Conservation (phyloP, 2,113 vertebrate genomes). For the Triplophysa siluroides region DNA sequence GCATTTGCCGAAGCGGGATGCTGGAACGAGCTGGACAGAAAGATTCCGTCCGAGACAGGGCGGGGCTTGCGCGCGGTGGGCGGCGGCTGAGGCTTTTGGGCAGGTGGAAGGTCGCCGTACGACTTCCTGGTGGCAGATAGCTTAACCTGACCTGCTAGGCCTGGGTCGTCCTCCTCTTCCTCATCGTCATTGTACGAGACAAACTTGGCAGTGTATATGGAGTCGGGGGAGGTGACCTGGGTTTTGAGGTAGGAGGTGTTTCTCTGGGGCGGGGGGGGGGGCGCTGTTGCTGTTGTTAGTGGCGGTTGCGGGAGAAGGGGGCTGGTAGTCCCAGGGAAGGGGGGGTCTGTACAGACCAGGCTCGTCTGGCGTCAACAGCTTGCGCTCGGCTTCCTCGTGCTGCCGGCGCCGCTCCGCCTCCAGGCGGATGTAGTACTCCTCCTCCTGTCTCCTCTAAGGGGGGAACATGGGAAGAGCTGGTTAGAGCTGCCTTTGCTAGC, state of each 20-base stretch:
- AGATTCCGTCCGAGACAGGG: slow-evolving; percentile 89
- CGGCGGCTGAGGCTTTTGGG: slow-evolving; percentile 72
- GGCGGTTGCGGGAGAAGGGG: slow-evolving; percentile 67
- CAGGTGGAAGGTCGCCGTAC: slow-evolving; percentile 86
- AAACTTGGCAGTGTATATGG: slow-evolving; percentile 98
- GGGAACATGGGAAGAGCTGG: slow-evolving; percentile 69
- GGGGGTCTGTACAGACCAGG: slow-evolving; percentile 97
- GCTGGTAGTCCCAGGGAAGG: slow-evolving; percentile 93
- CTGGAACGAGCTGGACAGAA: slow-evolving; percentile 91
- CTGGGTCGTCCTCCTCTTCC: slow-evolving; percentile 76
- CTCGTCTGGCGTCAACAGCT: slow-evolving; percentile 92
- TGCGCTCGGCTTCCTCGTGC: slow-evolving; percentile 91
- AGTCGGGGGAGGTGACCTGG: slow-evolving; percentile 94
- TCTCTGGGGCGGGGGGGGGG: slow-evolving; percentile 96
- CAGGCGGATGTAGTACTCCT: slow-evolving; percentile 96
- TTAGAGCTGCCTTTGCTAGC: slow-evolving; percentile 64
- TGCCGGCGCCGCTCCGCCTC: slow-evolving; percentile 95
- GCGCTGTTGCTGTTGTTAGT: slow-evolving; percentile 73
- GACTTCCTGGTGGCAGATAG: slow-evolving; percentile 85
- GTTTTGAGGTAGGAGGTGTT: slow-evolving; percentile 99
- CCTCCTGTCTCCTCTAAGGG: slow-evolving; percentile 95
- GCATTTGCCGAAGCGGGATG: slow-evolving; percentile 86
- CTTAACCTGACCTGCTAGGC: slow-evolving; percentile 95
- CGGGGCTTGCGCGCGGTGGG: slow-evolving; percentile 74
- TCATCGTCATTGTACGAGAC: slow-evolving; percentile 90